Conservation (phyloP, 2,797 vertebrate species). For the Ctenochaetus hawaiiensis region DNA sequence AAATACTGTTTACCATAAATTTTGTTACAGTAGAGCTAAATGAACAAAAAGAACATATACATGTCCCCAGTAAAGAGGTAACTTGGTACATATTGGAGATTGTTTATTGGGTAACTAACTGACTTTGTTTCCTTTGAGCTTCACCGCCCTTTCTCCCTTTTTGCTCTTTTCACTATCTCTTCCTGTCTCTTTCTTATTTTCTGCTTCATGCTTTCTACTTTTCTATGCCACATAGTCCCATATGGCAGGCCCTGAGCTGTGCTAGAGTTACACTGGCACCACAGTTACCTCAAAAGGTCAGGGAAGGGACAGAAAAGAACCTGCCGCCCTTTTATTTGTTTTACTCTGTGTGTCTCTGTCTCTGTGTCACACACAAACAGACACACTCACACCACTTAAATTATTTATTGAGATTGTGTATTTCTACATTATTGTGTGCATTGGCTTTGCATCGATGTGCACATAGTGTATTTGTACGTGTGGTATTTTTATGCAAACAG, state of each 20-base stretch:
- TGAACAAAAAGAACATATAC: background rate
- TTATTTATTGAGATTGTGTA: constrained; percentile 41
- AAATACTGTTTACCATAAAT: background rate
- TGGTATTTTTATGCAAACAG: constrained; percentile 70
- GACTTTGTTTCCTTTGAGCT: constrained; percentile 8
- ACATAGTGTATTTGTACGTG: constrained; percentile 27
- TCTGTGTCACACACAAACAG: background rate
- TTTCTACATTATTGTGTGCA: constrained; percentile 41
- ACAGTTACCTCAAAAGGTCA: constrained; percentile 71
- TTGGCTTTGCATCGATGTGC: constrained; percentile 47
- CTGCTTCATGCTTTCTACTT: constrained; percentile 69
- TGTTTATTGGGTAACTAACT: constrained; percentile 7
- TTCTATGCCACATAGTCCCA: constrained; percentile 66
- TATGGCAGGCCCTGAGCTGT: constrained; percentile 64
- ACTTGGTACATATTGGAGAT: background rate
- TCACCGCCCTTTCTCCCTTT: background rate
- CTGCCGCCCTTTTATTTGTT: constrained; percentile 42
- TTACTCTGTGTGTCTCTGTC: constrained; percentile 21
- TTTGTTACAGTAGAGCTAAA: background rate
- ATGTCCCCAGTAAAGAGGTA: background rate
- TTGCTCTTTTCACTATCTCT: constrained; percentile 32
- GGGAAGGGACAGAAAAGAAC: constrained; percentile 67
- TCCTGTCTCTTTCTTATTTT: constrained; percentile 44
- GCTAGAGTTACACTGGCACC: constrained; percentile 77
- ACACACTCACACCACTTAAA: constrained; percentile 16